A percentile compares a stretch with the other conserved stretches of the same genome.
phyloP scores from a whole-genome alignment of 2,888 invertebrate species.

The Ectobius pallidus region DNA sequence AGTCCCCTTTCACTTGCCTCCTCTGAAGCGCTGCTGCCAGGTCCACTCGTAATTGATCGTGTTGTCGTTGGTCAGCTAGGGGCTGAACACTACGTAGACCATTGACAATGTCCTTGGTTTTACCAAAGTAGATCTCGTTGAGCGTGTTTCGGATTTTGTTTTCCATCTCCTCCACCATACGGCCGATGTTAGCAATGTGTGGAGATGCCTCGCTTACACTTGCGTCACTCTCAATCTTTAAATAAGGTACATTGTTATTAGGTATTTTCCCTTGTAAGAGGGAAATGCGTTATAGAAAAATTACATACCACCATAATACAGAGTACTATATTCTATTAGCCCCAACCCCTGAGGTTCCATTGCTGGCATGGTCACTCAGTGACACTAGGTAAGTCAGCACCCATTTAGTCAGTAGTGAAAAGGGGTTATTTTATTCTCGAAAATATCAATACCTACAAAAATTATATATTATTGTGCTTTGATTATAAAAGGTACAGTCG shows the following conservation, averaged over 20 bases:
- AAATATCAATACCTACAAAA: too few species aligned
- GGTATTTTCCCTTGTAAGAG: too few species aligned
- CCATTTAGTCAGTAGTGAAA: too few species aligned
- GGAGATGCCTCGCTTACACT: constrained; percentile 91
- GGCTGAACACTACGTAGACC: constrained; percentile 85
- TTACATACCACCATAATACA: too few species aligned
- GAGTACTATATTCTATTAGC: too few species aligned
- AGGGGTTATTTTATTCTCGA: too few species aligned
- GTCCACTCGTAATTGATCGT: constrained; percentile 84
- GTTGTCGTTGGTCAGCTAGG: constrained; percentile 81
- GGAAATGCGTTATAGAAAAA: too few species aligned
- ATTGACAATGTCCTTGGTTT: constrained; percentile 97
- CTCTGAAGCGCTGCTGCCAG: constrained; percentile 82
- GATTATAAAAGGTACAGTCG: too few species aligned
- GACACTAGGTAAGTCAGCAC: too few species aligned
- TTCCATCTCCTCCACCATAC: constrained; percentile 99
- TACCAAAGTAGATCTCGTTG: constrained; percentile 99
- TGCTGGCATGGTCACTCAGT: too few species aligned
- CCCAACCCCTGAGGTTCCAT: too few species aligned
- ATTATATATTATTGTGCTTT: too few species aligned
- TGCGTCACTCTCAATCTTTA: constrained; percentile 87
- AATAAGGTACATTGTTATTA: background rate
- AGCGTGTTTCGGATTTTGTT: constrained; percentile 98
- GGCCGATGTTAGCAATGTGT: constrained; percentile 98
- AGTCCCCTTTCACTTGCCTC: constrained; percentile 70